A percentile compares a stretch with the other conserved stretches of the same genome.
These are phyloP conservation scores for Cynocephalus volans DNA, from an alignment of 2,113 vertebrate species.

Conservation along the genomic window DNA sequence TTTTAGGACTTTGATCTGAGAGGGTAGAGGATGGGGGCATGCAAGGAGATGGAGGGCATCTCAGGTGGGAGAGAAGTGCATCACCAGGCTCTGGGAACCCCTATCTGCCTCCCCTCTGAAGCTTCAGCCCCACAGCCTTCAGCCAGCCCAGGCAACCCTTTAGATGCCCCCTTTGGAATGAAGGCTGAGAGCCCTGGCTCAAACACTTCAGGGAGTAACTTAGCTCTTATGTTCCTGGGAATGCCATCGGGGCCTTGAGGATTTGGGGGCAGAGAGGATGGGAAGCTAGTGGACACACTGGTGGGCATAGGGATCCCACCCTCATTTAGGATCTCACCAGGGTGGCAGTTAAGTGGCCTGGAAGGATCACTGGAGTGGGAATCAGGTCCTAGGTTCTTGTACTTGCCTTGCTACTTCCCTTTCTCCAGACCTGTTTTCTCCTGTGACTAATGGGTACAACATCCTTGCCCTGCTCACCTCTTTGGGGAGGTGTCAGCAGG, in stretches of 20 bases:
- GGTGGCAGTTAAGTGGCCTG: background rate
- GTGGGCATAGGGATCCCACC: background rate
- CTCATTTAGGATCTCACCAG: background rate
- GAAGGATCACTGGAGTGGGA: background rate
- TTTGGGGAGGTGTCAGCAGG: background rate
- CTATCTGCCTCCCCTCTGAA: background rate
- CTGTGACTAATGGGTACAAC: background rate
- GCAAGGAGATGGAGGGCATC: background rate
- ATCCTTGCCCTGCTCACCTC: background rate
- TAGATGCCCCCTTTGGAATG: conserved; percentile 12
- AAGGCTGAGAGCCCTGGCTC: conserved; percentile 20
- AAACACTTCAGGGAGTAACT: background rate
- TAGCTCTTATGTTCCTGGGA: background rate
- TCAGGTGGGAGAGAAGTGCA: background rate
- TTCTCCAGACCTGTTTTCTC: background rate
- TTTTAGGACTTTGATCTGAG: background rate
- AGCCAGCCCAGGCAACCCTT: background rate
- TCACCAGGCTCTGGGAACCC: background rate
- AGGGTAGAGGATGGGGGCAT: no score
- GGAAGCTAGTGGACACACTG: background rate
- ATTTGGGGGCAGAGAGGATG: background rate
- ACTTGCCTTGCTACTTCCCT: background rate
- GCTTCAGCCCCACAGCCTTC: background rate
- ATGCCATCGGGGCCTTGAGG: background rate
- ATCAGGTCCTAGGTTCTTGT: background rate